Evolutionary conservation across 23 tunicate genomes (phyloP).

Genomic region (Styela plicata): DNA sequence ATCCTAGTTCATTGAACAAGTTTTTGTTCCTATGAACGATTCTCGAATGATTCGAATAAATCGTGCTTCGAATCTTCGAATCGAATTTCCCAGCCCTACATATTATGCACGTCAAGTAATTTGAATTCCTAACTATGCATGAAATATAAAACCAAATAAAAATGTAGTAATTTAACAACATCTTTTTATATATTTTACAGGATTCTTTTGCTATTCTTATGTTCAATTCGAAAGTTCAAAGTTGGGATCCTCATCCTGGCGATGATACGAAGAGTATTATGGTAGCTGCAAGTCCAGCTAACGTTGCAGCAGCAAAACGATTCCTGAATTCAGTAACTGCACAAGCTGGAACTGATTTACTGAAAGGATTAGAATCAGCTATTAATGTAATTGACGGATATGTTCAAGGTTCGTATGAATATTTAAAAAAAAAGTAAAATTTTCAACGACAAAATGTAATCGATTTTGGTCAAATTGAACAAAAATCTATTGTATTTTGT

Average conservation of each 20-base stretch:
- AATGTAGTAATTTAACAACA: no score
- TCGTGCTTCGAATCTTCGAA: no score
- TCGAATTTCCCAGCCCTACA: no score
- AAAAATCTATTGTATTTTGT: no score
- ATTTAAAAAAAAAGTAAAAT: neutral
- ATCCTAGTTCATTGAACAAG: no score
- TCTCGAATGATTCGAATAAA: no score
- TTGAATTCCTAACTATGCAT: no score
- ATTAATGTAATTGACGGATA: slow-evolving; percentile 20
- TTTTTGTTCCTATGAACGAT: no score
- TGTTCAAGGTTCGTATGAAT: slow-evolving; percentile 7
- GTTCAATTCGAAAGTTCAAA: slow-evolving; percentile 32
- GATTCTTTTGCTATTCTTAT: slow-evolving; percentile 42
- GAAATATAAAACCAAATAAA: no score
- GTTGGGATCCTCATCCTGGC: slow-evolving; percentile 28
- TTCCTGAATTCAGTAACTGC: slow-evolving; percentile 27
- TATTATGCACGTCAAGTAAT: no score
- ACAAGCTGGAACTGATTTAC: slow-evolving; percentile 34
- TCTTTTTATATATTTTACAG: slow-evolving; percentile 19
- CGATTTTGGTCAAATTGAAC: neutral
- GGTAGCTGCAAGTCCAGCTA: slow-evolving; percentile 30
- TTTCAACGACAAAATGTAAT: no score
- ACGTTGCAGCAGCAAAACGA: slow-evolving; percentile 25
- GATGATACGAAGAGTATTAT: neutral
- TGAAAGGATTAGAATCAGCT: slow-evolving; percentile 33